phyloP scores from a whole-genome alignment of 2,888 invertebrate genomes.

The Eupelmus urozonus region DNA sequence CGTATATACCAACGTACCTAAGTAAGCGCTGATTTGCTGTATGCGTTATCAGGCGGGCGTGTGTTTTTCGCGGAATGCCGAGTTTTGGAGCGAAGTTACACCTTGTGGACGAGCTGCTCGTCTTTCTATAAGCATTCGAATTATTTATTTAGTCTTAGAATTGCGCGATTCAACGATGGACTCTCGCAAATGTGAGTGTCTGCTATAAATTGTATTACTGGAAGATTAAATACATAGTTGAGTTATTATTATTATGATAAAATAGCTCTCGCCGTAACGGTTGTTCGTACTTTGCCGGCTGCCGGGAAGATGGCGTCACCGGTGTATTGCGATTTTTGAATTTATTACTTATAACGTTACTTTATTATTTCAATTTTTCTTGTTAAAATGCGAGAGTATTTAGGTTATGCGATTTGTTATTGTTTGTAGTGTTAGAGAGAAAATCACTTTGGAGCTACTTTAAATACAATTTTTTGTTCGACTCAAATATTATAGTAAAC shows the following conservation, averaged over 20 bases:
- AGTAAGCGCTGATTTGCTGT: not conserved
- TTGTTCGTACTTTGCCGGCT: slow-evolving; percentile 14
- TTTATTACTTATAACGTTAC: too few relatives aligned
- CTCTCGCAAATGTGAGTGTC: slow-evolving; percentile 19
- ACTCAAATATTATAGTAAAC: too few relatives aligned
- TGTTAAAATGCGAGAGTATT: too few relatives aligned
- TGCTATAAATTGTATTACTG: too few relatives aligned
- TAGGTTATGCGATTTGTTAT: too few relatives aligned
- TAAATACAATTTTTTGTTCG: too few relatives aligned
- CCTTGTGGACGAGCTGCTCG: not conserved
- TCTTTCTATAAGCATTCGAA: not conserved
- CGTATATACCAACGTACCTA: slow-evolving; percentile 17
- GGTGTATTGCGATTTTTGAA: not conserved
- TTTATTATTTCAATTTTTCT: too few relatives aligned
- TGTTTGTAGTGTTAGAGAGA: too few relatives aligned
- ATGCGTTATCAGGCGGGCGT: not conserved
- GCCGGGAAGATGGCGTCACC: slow-evolving; percentile 30
- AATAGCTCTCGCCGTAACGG: slow-evolving; percentile 1
- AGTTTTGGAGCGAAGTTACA: not conserved
- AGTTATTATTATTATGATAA: slow-evolving; percentile 17
- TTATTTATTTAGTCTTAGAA: not conserved
- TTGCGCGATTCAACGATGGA: not conserved
- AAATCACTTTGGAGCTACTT: too few relatives aligned
- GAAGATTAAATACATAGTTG: too few relatives aligned
- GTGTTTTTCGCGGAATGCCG: not conserved